Evolutionary conservation across 2,888 invertebrate genomes (phyloP).

Genomic region (Agrotis ipsilon): DNA sequence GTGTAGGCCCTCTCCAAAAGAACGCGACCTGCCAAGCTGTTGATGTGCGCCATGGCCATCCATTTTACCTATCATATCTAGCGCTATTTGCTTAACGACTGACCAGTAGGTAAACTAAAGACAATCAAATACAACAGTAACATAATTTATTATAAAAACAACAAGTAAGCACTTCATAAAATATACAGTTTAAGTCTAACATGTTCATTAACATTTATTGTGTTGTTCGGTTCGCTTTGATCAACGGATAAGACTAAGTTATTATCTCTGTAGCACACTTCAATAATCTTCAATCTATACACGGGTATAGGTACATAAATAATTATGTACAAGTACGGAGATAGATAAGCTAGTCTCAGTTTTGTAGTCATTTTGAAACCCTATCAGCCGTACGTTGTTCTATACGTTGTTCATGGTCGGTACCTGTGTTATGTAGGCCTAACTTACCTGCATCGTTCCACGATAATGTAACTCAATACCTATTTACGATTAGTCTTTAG

Average conservation of each 20-base stretch:
- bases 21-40: no score
- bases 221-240: constrained; percentile 3
- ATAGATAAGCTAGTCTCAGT: no score
- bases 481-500: constrained; percentile 6
- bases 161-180: background rate
- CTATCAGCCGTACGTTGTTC: no score
- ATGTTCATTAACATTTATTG: background rate
- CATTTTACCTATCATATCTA: no score
- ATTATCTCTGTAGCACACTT: background rate
- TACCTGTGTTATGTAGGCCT: no score
- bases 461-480: background rate
- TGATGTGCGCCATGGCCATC: no score
- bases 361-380: no score
- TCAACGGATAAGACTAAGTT: background rate
- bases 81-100: background rate
- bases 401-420: no score
- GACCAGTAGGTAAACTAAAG: background rate
- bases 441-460: background rate
- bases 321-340: no score
- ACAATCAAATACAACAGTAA: constrained; percentile 1
- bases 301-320: background rate
- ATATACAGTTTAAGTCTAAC: background rate
- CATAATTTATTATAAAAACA: constrained; percentile 17
- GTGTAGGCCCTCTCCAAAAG: no score
- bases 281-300: background rate